Conservation (phyloP, 2,888 invertebrate species). For the Pteria penguin region DNA sequence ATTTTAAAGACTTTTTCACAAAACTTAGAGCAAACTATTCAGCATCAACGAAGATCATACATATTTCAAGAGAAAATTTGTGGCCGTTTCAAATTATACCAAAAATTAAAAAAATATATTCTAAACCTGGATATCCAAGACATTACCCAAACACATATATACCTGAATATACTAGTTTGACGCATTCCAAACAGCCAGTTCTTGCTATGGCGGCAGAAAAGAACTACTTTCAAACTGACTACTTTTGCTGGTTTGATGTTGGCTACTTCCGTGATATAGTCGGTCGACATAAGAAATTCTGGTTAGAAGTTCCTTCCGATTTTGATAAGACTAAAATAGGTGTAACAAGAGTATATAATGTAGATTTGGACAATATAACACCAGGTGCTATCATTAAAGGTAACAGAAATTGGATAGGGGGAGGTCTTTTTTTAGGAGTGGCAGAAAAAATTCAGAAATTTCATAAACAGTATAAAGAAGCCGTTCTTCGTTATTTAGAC, state of each 20-base stretch:
- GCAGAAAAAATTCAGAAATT: conserved; percentile 26
- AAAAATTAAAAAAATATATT: conserved; percentile 32
- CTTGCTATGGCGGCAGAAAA: conserved; percentile 21
- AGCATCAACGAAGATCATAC: not conserved
- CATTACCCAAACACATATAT: conserved; percentile 41
- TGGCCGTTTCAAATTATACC: conserved; percentile 40
- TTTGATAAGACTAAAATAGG: conserved; percentile 33
- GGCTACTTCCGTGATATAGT: conserved; percentile 38
- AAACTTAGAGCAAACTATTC: conserved; percentile 9
- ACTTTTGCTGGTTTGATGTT: conserved; percentile 41
- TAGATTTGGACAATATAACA: conserved; percentile 1
- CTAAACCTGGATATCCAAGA: conserved; percentile 33
- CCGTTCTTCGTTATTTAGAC: conserved; percentile 51
- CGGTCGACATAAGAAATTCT: conserved; percentile 21
- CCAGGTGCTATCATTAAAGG: conserved; percentile 31
- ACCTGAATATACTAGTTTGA: conserved; percentile 41
- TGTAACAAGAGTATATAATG: conserved; percentile 31
- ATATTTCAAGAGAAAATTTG: conserved; percentile 6
- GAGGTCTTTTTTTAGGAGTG: conserved; percentile 45
- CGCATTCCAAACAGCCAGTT: conserved; percentile 40
- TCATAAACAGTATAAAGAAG: conserved; percentile 32
- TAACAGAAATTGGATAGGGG: conserved; percentile 42
- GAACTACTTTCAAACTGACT: conserved; percentile 21
- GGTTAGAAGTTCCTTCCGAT: conserved; percentile 35
- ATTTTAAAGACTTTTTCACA: conserved; percentile 16